Evolutionary conservation across 2,797 vertebrate genomes (phyloP), one percentile per base, ranked within the genome.

Genomic region (Falco biarmicus): DNA sequence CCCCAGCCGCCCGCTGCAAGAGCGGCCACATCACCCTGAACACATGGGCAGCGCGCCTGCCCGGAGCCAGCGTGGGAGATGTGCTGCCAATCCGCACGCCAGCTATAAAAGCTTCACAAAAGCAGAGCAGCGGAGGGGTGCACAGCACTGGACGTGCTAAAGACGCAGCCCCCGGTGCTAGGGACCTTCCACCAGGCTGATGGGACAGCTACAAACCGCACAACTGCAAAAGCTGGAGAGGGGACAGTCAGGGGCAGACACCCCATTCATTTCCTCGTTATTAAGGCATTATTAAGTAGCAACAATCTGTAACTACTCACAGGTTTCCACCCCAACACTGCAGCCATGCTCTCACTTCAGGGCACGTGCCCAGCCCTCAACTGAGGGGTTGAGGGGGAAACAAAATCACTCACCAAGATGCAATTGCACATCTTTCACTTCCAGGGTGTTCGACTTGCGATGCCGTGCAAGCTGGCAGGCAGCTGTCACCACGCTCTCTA

Each of bases 401-500:
- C 7, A 13, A 16, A 13, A 3, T 10, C 66, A 39, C 96, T 96
- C 96, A 99, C 99, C 99, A 12, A 99, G 98, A 97, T 99, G 99
- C 95, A 99, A 94, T 89, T 99, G 99, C 88, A 99, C 99, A 11
- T 99, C 99, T 96, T 99, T 99, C 89, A 99, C 99, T 96, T 99
- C 99, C 97, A 99, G 98, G 64, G 99, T 99, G 98, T 99, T 99
- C 41, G 99, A 99, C 94, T 99, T 99, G 93, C 99, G 99, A 96
- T 99, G 99, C 76, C 99, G 98, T 1, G 99, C 99, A 1, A 99
- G 98, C 95, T 99, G 99, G 97, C 99, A 99, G 51, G 99, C 99
- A 0, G 99, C 99, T 1, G 99, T 99, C 96, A 99, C 99, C 53
- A 99, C 99, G 5, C 99, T 99, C 98, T 99, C 99, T 8, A 99